Conservation (phyloP, 1,140 invertebrate species). For the Platyscapa corneri region DNA sequence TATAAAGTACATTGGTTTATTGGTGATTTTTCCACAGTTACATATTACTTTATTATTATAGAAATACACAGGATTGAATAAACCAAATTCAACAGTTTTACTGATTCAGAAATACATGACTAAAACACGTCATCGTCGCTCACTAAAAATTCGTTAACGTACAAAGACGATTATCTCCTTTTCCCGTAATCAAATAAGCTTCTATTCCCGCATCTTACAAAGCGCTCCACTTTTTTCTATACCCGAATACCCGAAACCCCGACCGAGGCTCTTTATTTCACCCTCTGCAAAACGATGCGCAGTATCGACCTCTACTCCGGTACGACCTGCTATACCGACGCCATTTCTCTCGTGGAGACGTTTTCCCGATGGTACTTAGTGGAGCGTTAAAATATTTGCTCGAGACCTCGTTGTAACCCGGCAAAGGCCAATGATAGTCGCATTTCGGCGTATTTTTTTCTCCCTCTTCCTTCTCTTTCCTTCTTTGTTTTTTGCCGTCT, state of each 20-base stretch:
- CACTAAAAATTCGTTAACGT: background rate
- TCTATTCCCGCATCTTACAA: background rate
- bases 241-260: too few species aligned
- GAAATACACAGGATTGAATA: background rate
- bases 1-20: too few species aligned
- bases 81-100: background rate
- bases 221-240: background rate
- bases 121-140: background rate
- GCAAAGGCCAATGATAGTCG: background rate
- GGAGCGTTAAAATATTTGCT: constrained; percentile 7
- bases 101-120: background rate
- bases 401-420: background rate
- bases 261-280: background rate
- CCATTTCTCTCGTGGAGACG: background rate
- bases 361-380: constrained; percentile 15
- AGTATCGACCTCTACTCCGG: background rate
- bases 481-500: background rate
- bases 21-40: too few species aligned
- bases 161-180: background rate
- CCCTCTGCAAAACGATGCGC: background rate
- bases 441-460: background rate
- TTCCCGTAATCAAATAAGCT: background rate
- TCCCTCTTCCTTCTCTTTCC: too few species aligned
- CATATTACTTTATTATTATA: too few species aligned
- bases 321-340: background rate